Evolutionary conservation across 2,113 vertebrate species (phyloP).

Genomic region (Neodon shergylaensis): DNA sequence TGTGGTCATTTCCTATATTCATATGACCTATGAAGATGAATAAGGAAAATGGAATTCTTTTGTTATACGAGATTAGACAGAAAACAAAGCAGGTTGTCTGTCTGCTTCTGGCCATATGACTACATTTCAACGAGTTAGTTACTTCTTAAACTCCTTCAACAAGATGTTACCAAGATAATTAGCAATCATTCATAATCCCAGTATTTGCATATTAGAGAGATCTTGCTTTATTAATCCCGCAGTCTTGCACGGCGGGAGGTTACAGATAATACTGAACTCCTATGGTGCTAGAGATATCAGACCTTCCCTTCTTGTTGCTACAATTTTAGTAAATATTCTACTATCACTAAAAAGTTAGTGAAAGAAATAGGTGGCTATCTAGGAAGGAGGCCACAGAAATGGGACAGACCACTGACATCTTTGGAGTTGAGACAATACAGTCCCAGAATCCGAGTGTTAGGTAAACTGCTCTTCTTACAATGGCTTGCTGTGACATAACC

Average conservation of each 20-base stretch:
- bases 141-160: not conserved
- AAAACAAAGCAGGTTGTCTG: slow-evolving; percentile 39
- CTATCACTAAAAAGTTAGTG: slow-evolving; percentile 1
- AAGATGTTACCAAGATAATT: not conserved
- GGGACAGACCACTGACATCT: not conserved
- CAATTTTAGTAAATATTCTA: not conserved
- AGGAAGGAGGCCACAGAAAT: slow-evolving; percentile 30
- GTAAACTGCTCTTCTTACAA: slow-evolving; percentile 24
- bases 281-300: not conserved
- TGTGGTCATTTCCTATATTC: slow-evolving; percentile 70
- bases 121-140: slow-evolving; percentile 25
- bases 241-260: not conserved
- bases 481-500: not conserved
- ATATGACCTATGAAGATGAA: slow-evolving; percentile 9
- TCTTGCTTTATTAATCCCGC: slow-evolving; percentile 1
- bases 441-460: not conserved
- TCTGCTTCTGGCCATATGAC: not conserved
- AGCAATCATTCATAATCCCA: not conserved
- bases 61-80: not conserved
- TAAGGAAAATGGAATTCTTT: slow-evolving; percentile 58
- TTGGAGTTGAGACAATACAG: not conserved
- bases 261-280: not conserved
- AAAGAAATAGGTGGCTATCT: slow-evolving; percentile 22
- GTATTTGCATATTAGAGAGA: not conserved
- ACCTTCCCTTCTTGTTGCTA: not conserved